Percentiles rank a stretch among this genome's conserved stretches.
These are phyloP conservation scores for Callocephalon fimbriatum DNA, from an alignment of 2,113 vertebrate species.

Conservation along the genomic window DNA sequence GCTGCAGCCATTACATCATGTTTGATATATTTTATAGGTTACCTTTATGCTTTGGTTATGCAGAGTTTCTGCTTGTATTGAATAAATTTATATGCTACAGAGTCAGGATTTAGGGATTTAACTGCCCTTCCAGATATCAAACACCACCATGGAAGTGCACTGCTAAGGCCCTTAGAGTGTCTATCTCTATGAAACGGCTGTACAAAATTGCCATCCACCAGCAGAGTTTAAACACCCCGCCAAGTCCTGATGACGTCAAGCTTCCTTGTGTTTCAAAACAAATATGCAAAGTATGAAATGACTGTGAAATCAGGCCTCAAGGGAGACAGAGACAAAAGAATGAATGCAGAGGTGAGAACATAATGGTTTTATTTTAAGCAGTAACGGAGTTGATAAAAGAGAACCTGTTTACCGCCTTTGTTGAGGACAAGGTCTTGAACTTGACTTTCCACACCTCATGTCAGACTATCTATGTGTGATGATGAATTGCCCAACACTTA, in stretches of 20 bases:
- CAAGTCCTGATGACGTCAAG: not conserved
- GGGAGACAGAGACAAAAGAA: not conserved
- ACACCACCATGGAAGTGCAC: not conserved
- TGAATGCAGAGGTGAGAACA: fast-evolving
- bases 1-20: not conserved
- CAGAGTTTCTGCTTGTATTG: not conserved
- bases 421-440: not conserved
- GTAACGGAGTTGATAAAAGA: fast-evolving
- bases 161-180: not conserved
- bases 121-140: not conserved
- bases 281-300: not conserved
- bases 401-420: not conserved
- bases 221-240: not conserved
- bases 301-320: not conserved
- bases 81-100: not conserved
- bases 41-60: not conserved
- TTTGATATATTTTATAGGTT: not conserved
- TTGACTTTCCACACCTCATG: not conserved
- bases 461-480: not conserved
- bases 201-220: not conserved
- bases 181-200: not conserved
- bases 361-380: not conserved
- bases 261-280: not conserved
- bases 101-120: not conserved
- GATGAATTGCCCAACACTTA: not conserved